Conservation (phyloP, 2,113 vertebrate genomes). For the Prietella phreatophila region DNA sequence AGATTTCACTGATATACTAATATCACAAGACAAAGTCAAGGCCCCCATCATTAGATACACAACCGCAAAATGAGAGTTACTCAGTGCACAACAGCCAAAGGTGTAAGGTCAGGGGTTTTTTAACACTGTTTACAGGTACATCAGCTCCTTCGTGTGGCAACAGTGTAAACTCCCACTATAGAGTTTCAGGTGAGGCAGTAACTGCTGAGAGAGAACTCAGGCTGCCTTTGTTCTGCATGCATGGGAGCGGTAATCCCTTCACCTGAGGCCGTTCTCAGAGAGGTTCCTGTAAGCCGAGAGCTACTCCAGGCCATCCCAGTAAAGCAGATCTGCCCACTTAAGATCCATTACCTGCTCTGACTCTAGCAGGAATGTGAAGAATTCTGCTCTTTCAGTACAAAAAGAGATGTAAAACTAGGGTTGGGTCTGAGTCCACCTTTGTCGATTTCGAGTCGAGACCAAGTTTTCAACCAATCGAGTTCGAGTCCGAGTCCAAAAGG, state of each 20-base stretch:
- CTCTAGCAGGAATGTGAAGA: constrained; percentile 71
- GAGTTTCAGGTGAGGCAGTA: constrained; percentile 57
- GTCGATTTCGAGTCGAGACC: too few species aligned
- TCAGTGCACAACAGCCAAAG: neutral
- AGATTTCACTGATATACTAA: constrained; percentile 9
- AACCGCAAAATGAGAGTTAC: neutral
- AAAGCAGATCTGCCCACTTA: constrained; percentile 64
- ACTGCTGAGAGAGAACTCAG: constrained; percentile 35
- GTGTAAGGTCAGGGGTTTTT: constrained; percentile 68
- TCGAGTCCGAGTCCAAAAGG: too few species aligned
- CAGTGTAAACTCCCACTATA: constrained; percentile 67
- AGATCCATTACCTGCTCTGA: constrained; percentile 68
- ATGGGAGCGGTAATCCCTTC: constrained; percentile 56
- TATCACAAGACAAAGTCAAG: constrained; percentile 1
- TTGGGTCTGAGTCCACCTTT: neutral
- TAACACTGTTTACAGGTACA: constrained; percentile 66
- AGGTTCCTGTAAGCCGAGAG: constrained; percentile 61
- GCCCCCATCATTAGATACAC: neutral
- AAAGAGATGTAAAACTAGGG: constrained; percentile 10
- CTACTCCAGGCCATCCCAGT: constrained; percentile 49
- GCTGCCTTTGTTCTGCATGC: constrained; percentile 46
- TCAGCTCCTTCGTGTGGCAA: constrained; percentile 60
- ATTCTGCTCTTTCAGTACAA: constrained; percentile 55
- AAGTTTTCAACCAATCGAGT: too few species aligned
- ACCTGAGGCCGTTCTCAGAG: constrained; percentile 66